These are phyloP conservation scores for Choloepus hoffmanni DNA, from an alignment of 2,113 vertebrate species.

Conservation along the genomic window DNA sequence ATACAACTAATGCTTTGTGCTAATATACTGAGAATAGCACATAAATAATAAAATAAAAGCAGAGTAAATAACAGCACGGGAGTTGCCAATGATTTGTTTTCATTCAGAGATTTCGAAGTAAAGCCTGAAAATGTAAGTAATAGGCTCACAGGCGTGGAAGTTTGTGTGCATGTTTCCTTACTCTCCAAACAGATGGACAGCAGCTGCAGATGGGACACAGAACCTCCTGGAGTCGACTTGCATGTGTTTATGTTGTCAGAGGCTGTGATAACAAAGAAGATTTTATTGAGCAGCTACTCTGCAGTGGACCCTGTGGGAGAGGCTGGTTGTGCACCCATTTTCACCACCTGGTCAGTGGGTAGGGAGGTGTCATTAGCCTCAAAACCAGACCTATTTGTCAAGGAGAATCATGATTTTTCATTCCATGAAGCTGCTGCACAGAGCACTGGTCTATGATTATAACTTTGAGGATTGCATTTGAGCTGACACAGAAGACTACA, in stretches of 20 bases:
- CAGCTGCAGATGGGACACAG: fast-evolving
- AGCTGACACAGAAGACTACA: neutral
- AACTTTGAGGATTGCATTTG: neutral
- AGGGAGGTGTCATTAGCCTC: too few species aligned
- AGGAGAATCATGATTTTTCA: neutral
- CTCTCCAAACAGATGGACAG: fast-evolving
- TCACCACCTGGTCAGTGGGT: fast-evolving
- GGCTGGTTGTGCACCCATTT: fast-evolving
- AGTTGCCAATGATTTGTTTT: neutral
- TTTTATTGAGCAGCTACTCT: fast-evolving
- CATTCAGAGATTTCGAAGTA: fast-evolving
- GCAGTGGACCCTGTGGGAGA: fast-evolving
- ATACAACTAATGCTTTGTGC: fast-evolving
- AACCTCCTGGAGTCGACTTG: fast-evolving
- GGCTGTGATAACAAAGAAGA: fast-evolving
- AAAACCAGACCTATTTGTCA: neutral
- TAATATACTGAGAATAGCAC: neutral
- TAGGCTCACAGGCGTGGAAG: fast-evolving
- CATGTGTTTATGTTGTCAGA: fast-evolving
- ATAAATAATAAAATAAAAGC: neutral
- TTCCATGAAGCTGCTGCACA: neutral
- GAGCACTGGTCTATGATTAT: neutral
- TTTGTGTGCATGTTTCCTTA: fast-evolving
- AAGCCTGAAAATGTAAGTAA: fast-evolving
- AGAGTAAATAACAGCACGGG: fast-evolving